Base-by-base conservation (phyloP, 1,140 invertebrate genomes). In the Drosophila malerkotliana region DNA sequence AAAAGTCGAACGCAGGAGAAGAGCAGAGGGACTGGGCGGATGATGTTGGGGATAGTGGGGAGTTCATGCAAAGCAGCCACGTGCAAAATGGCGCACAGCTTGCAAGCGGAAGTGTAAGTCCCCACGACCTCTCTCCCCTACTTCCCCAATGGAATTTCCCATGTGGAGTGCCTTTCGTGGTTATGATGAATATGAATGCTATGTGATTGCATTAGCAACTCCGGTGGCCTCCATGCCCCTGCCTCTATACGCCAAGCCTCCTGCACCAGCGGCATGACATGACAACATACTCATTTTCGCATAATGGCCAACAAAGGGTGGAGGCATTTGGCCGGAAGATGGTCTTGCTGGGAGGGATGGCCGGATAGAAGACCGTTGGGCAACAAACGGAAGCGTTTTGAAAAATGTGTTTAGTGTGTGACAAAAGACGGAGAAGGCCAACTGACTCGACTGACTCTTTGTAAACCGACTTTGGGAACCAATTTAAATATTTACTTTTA, bases 161-260 rank as follows among this genome's bases (percentile, higher is more conserved):
- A 79, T 85, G 80, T 77, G 73, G 71, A 72, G 74, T 75, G 82
- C 67, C 83, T 79, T 87, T 82, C 88, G 82, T 79, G 82, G 82
- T 87, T 88, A 88, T 87, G 82, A 87, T 87, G 82, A 87, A 87
- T 87, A 87, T 82, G 82, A 87, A 87, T 87, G 83, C 78, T 87
- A 87, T 87, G 83, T 87, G 83, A 87, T 87, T 87, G 82, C 82
- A 87, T 87, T 87, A 87, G 84, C 83, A 88, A 87, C 81, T 85
- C 74, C 64, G 62, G 58, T 44, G 12, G 9, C 39, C 82, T 66
- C 74, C 62, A 41, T 58, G 34, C 53, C 58, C 69, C 28, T 41
- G 41, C 52, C 21, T 15, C 26, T 34, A 8, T 34, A 10, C 18
- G n/a, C 26, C 9, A 8, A 12, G 4, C 12, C 47, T 34, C 7